These are phyloP conservation scores for Cynopterus sphinx DNA, from an alignment of 2,797 vertebrate genomes.

Conservation along the genomic window DNA sequence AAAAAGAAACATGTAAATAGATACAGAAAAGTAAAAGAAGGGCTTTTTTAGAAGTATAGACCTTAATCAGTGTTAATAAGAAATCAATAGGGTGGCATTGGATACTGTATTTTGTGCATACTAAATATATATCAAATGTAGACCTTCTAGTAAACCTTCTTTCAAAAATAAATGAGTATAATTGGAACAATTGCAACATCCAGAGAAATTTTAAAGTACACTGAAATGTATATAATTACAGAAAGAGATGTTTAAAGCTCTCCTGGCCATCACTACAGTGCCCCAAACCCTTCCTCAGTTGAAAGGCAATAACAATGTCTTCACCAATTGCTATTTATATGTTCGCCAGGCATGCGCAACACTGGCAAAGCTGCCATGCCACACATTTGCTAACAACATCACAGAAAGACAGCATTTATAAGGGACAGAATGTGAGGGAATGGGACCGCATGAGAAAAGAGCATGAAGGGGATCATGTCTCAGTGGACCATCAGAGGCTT, in stretches of 20 bases:
- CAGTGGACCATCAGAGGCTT: slow-evolving; percentile 23
- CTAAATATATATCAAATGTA: not conserved
- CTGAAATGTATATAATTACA: not conserved
- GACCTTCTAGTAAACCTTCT: not conserved
- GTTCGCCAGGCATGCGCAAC: not conserved
- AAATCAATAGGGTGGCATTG: not conserved
- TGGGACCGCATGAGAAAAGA: not conserved
- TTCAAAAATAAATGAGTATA: slow-evolving; percentile 6
- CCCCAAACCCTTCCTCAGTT: not conserved
- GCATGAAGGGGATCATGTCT: not conserved
- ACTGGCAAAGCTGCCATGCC: not conserved
- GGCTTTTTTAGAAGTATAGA: not conserved
- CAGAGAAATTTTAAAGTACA: not conserved
- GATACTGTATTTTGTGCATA: not conserved
- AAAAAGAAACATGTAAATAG: not conserved
- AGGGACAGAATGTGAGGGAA: not conserved
- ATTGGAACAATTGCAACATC: not conserved
- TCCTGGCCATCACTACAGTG: not conserved
- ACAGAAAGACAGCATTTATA: not conserved
- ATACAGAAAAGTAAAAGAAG: not conserved
- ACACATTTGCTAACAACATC: not conserved
- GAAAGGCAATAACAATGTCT: not conserved
- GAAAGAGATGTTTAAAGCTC: not conserved
- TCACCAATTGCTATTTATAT: not conserved
- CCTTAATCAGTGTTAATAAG: not conserved